Evolutionary conservation across 1,140 invertebrate genomes (phyloP).

Genomic region (Meloidogyne chitwoodi): DNA sequence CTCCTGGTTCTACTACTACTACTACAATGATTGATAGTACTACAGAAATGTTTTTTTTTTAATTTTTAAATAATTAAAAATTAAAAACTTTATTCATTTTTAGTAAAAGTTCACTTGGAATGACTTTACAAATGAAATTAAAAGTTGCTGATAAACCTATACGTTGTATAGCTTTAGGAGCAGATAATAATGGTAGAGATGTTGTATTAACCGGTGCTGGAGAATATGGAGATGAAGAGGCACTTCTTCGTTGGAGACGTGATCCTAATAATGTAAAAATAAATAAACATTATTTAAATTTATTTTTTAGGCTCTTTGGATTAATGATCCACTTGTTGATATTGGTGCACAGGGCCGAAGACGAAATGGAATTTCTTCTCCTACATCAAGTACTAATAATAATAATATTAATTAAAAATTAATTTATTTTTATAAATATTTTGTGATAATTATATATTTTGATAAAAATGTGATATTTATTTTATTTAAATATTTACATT

Average conservation of each 20-base stretch:
- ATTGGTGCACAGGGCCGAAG: slow-evolving; percentile 39
- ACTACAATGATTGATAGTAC: slow-evolving; percentile 10
- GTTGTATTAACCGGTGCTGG: slow-evolving; percentile 64
- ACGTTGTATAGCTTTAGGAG: slow-evolving; percentile 59
- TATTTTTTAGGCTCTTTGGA: slow-evolving; percentile 62
- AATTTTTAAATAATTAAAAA: not conserved
- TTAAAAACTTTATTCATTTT: not conserved
- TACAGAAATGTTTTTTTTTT: slow-evolving; percentile 5
- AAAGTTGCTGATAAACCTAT: slow-evolving; percentile 63
- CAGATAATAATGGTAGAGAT: slow-evolving; percentile 51
- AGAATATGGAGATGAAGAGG: slow-evolving; percentile 64
- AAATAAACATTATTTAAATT: not conserved
- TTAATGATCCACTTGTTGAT: slow-evolving; percentile 64
- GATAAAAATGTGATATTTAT: not conserved
- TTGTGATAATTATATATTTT: not conserved
- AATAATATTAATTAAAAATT: not conserved
- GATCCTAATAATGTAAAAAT: slow-evolving; percentile 61
- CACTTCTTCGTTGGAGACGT: slow-evolving; percentile 63
- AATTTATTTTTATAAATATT: not conserved
- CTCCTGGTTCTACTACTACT: not conserved
- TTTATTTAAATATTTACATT: not conserved
- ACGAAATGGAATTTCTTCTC: slow-evolving; percentile 18
- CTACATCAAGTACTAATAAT: not conserved
- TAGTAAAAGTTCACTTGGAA: slow-evolving; percentile 30
- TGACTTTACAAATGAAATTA: slow-evolving; percentile 35